phyloP scores from a whole-genome alignment of 2,113 vertebrate species.

The Circaetus cinerascens region DNA sequence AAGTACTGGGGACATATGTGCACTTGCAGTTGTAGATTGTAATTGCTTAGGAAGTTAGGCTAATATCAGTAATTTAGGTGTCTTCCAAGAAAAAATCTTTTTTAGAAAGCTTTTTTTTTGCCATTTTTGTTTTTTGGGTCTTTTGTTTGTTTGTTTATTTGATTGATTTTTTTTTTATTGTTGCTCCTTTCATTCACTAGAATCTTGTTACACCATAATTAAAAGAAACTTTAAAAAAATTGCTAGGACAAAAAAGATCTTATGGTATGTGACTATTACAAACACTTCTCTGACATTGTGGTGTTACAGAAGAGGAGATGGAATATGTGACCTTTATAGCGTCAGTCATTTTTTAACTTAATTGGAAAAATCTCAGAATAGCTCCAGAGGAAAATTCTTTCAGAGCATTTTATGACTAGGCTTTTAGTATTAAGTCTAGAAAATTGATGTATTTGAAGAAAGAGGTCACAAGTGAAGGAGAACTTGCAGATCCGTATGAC shows the following conservation, averaged over 20 bases:
- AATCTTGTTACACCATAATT: neutral
- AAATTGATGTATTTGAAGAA: slow-evolving; percentile 14
- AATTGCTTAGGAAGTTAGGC: neutral
- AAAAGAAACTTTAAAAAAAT: neutral
- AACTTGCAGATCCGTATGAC: neutral
- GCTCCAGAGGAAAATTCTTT: slow-evolving; percentile 32
- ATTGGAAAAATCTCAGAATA: slow-evolving; percentile 52
- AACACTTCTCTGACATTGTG: slow-evolving; percentile 2
- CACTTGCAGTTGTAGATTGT: neutral
- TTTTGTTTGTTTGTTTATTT: neutral
- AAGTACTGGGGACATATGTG: fast-evolving
- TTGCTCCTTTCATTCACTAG: neutral
- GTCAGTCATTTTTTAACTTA: slow-evolving; percentile 44
- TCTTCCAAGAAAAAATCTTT: neutral
- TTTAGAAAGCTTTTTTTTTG: neutral
- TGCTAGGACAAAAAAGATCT: neutral
- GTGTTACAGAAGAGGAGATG: neutral
- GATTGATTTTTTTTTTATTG: neutral
- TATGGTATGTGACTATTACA: neutral
- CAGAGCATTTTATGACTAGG: slow-evolving; percentile 6
- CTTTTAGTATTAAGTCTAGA: slow-evolving; percentile 6
- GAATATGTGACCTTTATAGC: neutral
- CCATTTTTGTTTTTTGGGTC: fast-evolving
- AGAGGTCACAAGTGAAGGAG: slow-evolving; percentile 20
- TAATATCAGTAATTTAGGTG: neutral